Evolutionary conservation across 2,113 vertebrate genomes (phyloP).

Genomic region (Silurus glanis): DNA sequence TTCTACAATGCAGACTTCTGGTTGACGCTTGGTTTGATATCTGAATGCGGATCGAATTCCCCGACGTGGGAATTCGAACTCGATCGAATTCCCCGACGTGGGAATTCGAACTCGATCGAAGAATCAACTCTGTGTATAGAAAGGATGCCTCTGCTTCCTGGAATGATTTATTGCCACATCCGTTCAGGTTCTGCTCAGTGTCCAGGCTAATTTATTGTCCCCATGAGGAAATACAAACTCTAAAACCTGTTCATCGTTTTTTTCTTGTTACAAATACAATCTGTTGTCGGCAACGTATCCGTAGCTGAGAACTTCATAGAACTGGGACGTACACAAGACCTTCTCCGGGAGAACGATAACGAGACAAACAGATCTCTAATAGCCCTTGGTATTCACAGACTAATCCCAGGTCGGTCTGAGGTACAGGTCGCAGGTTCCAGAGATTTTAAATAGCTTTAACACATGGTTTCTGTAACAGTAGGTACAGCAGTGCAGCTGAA

Average conservation of each 20-base stretch:
- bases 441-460: not conserved
- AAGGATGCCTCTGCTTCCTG: not conserved
- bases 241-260: not conserved
- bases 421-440: not conserved
- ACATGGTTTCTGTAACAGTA: not conserved
- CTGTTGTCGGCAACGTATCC: too few relatives aligned
- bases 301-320: not conserved
- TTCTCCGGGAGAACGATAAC: conserved; percentile 7
- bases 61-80: too few relatives aligned
- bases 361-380: conserved; percentile 34
- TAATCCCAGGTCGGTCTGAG: not conserved
- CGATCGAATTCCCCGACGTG: too few relatives aligned
- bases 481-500: not conserved
- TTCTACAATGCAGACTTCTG: not conserved
- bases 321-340: not conserved
- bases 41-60: not conserved
- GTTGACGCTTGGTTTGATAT: not conserved
- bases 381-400: not conserved
- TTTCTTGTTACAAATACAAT: not conserved
- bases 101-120: too few relatives aligned
- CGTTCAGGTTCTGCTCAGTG: not conserved
- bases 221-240: not conserved
- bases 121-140: too few relatives aligned
- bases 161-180: conserved; percentile 1
- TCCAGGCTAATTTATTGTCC: conserved; percentile 26